Base-by-base conservation (phyloP, 2,113 vertebrate species). In the Ondatra zibethicus region DNA sequence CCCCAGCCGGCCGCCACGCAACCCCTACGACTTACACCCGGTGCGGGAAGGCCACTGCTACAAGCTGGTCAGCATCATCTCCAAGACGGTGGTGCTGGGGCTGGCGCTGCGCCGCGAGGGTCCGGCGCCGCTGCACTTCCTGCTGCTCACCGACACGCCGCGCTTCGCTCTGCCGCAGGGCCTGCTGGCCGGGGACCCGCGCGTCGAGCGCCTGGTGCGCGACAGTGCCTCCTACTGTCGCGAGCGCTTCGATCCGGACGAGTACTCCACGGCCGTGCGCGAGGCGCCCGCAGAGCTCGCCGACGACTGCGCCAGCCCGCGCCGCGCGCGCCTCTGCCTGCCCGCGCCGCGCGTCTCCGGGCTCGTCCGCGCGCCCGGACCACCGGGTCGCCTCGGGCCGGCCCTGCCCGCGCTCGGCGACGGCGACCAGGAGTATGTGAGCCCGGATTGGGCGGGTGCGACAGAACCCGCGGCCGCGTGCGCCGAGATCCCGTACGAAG, bases 11-110 rank as follows among this genome's bases (percentile, higher is more conserved):
- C 99, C 99, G 0, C 99, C 99, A 0, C 99, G 99, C 76, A 99
- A 99, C 98, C 99, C 98, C 25, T 99, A 99, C 88, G 99, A 99
- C 98, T 99, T 99, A 23, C 99, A 99, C 61, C 98, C 99, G 61
- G 99, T 99, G 96, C 99, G 99, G 0, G 99, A 99, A 98, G 99
- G 99, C 33, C 99, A 99, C 98, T 99, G 99, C 98, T 99, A 99
- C 99, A 99, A 99, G 98, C 98, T 99, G 97, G 99, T 99, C 78
- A 99, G 99, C 99, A 99, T 99, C 97, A 99, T 99, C 98, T 99
- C 99, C 98, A 99, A 99, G 98, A 99, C 99, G 0, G 99, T 99
- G 97, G 99, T 99, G 95, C 98, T 99, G 39, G 99, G 99, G 97
- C 99, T 99, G 98, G 99, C 99, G 61, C 98, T 99, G 2, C 99